A percentile compares a stretch with the other conserved stretches of the same genome.
These are phyloP conservation scores for Athetis lepigone DNA, from an alignment of 2,888 invertebrate genomes.

Conservation along the genomic window DNA sequence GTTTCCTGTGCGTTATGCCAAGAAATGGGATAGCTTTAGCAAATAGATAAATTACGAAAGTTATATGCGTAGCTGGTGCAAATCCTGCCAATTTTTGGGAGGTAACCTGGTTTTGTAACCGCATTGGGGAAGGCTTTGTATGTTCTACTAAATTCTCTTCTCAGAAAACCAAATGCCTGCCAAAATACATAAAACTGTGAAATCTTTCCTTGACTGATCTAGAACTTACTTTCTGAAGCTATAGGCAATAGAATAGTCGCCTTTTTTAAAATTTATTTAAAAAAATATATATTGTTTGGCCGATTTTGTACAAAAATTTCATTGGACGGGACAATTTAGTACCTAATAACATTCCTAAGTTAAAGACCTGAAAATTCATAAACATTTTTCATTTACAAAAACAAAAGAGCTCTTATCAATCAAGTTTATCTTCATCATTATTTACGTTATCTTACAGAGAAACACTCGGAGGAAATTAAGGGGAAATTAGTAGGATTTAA, in stretches of 20 bases:
- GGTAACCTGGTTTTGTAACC: constrained; percentile 18
- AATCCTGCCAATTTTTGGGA: constrained; percentile 35
- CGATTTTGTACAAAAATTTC: no score
- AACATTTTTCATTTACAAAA: constrained; percentile 12
- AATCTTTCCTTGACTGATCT: constrained; percentile 7
- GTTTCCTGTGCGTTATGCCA: constrained; percentile 16
- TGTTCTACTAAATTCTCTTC: constrained; percentile 22
- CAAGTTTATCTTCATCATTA: constrained; percentile 31
- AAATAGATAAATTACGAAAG: constrained; percentile 35
- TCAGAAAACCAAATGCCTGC: constrained; percentile 14
- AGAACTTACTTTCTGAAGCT: constrained; percentile 19
- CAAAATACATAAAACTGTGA: constrained; percentile 25
- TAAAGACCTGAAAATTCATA: background rate
- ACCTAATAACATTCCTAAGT: background rate
- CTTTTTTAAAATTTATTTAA: no score
- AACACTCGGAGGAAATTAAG: constrained; percentile 35
- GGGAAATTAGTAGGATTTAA: constrained; percentile 43
- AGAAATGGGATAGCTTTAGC: constrained; percentile 33
- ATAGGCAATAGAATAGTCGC: no score
- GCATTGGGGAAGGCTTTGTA: constrained; percentile 9
- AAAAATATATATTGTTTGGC: no score
- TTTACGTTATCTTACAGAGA: constrained; percentile 22
- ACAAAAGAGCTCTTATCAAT: constrained; percentile 13
- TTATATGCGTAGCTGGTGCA: constrained; percentile 12
- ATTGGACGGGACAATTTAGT: no score